These are phyloP conservation scores for Cnemophilus loriae DNA, from an alignment of 2,113 vertebrate species.

Conservation along the genomic window DNA sequence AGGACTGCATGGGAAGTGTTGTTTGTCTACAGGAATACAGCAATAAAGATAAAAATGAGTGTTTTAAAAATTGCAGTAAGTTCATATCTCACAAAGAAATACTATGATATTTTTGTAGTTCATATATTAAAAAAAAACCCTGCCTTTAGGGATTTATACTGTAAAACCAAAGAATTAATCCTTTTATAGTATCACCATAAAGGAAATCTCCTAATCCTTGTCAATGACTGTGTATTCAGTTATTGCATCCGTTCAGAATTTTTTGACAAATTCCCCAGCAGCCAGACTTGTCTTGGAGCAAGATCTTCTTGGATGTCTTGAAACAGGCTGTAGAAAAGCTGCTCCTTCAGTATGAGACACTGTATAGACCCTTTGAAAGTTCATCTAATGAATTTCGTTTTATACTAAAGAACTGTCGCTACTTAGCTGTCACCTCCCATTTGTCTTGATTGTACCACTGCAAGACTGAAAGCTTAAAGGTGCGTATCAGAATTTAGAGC, in stretches of 20 bases:
- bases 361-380: not conserved
- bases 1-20: not conserved
- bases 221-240: not conserved
- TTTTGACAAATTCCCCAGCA: not conserved
- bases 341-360: not conserved
- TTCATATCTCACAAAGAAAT: not conserved
- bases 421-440: conserved; percentile 19
- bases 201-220: conserved; percentile 11
- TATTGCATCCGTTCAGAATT: not conserved
- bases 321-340: not conserved
- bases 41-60: not conserved
- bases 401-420: not conserved
- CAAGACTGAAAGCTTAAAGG: conserved; percentile 5
- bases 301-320: not conserved
- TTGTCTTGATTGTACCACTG: not conserved
- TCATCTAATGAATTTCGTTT: not conserved
- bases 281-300: not conserved
- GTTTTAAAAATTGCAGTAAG: not conserved
- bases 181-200: conserved; percentile 2
- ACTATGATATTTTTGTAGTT: not conserved
- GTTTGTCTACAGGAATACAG: not conserved
- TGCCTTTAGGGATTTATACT: not conserved
- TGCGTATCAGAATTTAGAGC: conserved; percentile 9
- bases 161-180: conserved; percentile 28
- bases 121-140: not conserved